phyloP scores from a whole-genome alignment of 2,797 vertebrate species.

The Chromis chromis region DNA sequence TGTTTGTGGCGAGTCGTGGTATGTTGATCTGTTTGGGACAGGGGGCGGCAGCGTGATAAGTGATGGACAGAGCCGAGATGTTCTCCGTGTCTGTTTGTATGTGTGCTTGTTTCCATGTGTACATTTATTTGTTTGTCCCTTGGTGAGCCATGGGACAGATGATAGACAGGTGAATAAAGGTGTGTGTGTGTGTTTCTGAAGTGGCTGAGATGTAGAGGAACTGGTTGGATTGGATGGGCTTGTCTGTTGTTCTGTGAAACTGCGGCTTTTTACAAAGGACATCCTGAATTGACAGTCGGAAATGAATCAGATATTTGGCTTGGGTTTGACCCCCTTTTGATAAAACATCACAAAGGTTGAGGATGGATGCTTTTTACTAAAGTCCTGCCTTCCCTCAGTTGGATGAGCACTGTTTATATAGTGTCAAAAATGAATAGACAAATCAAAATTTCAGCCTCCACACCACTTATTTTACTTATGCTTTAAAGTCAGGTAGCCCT shows the following conservation, averaged over 20 bases:
- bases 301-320: slow-evolving; percentile 25
- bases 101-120: slow-evolving; percentile 46
- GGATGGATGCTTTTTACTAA: slow-evolving; percentile 7
- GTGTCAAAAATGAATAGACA: slow-evolving; percentile 32
- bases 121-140: slow-evolving; percentile 25
- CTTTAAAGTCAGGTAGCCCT: background rate
- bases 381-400: background rate
- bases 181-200: slow-evolving; percentile 31
- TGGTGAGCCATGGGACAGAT: slow-evolving; percentile 20
- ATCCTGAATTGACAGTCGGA: slow-evolving; percentile 19
- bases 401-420: slow-evolving; percentile 23
- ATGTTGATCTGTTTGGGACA: slow-evolving; percentile 51
- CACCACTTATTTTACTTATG: slow-evolving; percentile 17
- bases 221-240: slow-evolving; percentile 40
- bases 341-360: slow-evolving; percentile 13
- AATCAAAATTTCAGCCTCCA: slow-evolving; percentile 25
- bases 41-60: slow-evolving; percentile 25
- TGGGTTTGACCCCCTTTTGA: slow-evolving; percentile 23
- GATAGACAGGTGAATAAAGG: slow-evolving; percentile 54
- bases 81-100: slow-evolving; percentile 23
- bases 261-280: slow-evolving; percentile 4
- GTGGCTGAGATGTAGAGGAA: slow-evolving; percentile 39
- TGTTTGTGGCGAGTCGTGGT: slow-evolving; percentile 32
- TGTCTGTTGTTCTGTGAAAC: slow-evolving; percentile 30
- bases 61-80: slow-evolving; percentile 37